Conservation (phyloP, 2,113 vertebrate species). For the Menura novaehollandiae region DNA sequence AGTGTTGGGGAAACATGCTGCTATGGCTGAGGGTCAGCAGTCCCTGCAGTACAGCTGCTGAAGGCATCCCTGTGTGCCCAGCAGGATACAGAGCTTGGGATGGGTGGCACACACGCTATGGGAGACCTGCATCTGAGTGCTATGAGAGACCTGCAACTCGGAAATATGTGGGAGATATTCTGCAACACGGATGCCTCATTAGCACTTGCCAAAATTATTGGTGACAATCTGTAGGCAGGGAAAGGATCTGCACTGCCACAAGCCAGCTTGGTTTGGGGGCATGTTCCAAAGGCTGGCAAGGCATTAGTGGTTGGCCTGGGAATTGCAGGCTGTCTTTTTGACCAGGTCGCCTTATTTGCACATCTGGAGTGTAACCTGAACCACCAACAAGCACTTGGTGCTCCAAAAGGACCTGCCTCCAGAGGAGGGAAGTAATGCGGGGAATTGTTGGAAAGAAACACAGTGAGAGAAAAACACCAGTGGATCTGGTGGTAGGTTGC, state of each 20-base stretch:
- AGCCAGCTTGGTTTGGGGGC: background rate
- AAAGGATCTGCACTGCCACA: background rate
- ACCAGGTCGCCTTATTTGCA: background rate
- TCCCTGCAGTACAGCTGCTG: background rate
- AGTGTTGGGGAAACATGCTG: background rate
- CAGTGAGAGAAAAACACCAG: background rate
- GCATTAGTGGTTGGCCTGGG: background rate
- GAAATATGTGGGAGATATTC: accelerated
- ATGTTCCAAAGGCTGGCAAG: background rate
- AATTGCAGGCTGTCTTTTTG: background rate
- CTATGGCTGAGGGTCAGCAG: background rate
- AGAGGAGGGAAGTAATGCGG: background rate
- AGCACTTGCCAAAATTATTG: background rate
- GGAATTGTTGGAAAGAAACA: background rate
- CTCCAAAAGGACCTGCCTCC: background rate
- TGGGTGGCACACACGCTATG: background rate
- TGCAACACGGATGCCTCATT: background rate
- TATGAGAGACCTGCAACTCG: background rate
- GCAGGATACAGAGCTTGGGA: accelerated
- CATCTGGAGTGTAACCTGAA: background rate
- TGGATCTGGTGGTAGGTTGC: background rate
- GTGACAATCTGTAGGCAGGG: background rate
- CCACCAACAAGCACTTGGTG: background rate
- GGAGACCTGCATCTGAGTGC: background rate
- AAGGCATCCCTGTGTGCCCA: background rate